Evolutionary conservation across 2,113 vertebrate genomes (phyloP).

Genomic region (Trachemys scripta): DNA sequence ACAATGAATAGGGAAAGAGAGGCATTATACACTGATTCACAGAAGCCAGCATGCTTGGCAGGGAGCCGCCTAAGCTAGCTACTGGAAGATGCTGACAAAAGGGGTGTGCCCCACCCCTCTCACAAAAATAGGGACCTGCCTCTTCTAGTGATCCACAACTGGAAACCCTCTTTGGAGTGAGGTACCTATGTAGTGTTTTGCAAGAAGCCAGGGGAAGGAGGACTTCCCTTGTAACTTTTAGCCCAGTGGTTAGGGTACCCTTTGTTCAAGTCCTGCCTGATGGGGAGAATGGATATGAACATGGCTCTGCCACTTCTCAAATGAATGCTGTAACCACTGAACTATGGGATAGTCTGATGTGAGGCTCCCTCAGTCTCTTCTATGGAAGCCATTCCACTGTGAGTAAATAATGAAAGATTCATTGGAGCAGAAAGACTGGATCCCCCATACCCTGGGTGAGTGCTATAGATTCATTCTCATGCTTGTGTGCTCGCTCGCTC

Average conservation of each 20-base stretch:
- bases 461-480: too few species aligned
- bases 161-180: too few species aligned
- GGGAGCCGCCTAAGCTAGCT: too few species aligned
- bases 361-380: neutral
- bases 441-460: neutral
- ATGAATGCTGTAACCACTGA: neutral
- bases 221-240: neutral
- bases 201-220: neutral
- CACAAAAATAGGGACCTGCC: too few species aligned
- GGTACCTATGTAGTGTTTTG: too few species aligned
- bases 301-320: neutral
- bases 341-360: neutral
- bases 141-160: too few species aligned
- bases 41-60: too few species aligned
- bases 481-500: too few species aligned
- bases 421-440: neutral
- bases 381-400: neutral
- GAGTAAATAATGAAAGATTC: neutral
- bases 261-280: rapidly evolving
- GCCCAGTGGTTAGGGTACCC: neutral
- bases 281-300: rapidly evolving
- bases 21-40: too few species aligned
- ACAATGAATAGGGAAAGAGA: too few species aligned
- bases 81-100: too few species aligned
- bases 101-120: too few species aligned